Evolutionary conservation across 2,113 vertebrate species (phyloP), one percentile per base, ranked within the genome.

Genomic region (Anarrhichthys ocellatus): DNA sequence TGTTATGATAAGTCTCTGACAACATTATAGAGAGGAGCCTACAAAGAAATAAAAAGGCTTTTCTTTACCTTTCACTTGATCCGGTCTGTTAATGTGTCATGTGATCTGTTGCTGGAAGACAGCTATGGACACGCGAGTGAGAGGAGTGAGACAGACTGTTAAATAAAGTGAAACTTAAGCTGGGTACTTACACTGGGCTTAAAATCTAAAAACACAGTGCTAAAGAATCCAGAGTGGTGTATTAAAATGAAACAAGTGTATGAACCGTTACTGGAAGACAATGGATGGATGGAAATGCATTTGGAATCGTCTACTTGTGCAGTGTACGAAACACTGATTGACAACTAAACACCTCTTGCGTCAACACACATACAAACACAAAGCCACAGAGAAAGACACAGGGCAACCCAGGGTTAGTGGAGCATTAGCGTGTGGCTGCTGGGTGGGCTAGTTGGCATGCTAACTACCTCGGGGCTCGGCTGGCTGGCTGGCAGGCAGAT

Each of bases 361-460:
- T 88, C 78, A 75, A 74, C 18, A 73, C 66, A 80, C 50, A 76
- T 65, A 40, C 67, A 78, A 76, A 82, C 64, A 81, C 81, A 70
- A 52, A 80, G 72, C 54, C 20, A 27, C 38, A 76, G 61, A 42
- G 63, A 68, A 46, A 89, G 71, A 88, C 87, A 46, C 59, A 22
- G 72, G 85, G 74, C 18, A 64, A 90, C 83, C 65, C 50, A 38
- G 83, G 86, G 88, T 89, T 83, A 89, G 80, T 88, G 83, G 79
- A 91, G 89, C 90, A 75, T 89, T 91, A 88, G 88, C 75, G 85
- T 77, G 87, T 76, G 72, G 80, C 83, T 87, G 87, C 81, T 52
- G 88, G 87, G 80, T 75, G 84, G 84, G 87, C 87, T 90, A 88
- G 89, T 85, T 91, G 89, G 89, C 87, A 93, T 91, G 88, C 90